These are phyloP conservation scores for Synergus gifuensis DNA, from an alignment of 2,888 invertebrate genomes.

Conservation along the genomic window DNA sequence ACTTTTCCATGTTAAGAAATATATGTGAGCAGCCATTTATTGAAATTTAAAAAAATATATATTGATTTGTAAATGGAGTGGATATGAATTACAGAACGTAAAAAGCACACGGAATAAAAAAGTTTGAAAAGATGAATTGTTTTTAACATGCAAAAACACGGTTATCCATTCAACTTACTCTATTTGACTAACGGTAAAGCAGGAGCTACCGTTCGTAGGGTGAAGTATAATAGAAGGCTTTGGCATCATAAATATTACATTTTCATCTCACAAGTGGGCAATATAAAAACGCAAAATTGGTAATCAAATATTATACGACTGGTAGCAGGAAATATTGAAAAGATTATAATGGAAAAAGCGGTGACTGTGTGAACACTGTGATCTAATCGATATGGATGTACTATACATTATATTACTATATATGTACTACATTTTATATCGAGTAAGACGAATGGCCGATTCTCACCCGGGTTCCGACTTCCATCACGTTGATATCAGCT, in stretches of 20 bases:
- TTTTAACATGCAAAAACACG: neutral
- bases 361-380: neutral
- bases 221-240: slow-evolving; percentile 3
- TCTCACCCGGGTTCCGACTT: slow-evolving; percentile 15
- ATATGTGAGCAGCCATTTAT: too few species aligned
- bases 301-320: neutral
- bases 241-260: slow-evolving; percentile 2
- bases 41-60: neutral
- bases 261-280: neutral
- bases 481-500: slow-evolving; percentile 9
- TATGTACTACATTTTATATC: slow-evolving; percentile 8
- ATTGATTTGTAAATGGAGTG: neutral
- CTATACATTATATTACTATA: neutral
- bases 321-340: neutral
- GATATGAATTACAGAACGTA: neutral
- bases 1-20: too few species aligned
- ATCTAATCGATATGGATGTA: neutral
- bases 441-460: slow-evolving; percentile 28
- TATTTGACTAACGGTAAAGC: neutral
- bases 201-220: neutral
- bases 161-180: neutral
- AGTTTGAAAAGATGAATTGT: neutral
- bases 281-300: slow-evolving; percentile 7
- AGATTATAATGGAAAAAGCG: neutral
- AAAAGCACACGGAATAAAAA: neutral